These are phyloP conservation scores for Mus caroli DNA, from an alignment of 2,797 vertebrate genomes.

Conservation along the genomic window DNA sequence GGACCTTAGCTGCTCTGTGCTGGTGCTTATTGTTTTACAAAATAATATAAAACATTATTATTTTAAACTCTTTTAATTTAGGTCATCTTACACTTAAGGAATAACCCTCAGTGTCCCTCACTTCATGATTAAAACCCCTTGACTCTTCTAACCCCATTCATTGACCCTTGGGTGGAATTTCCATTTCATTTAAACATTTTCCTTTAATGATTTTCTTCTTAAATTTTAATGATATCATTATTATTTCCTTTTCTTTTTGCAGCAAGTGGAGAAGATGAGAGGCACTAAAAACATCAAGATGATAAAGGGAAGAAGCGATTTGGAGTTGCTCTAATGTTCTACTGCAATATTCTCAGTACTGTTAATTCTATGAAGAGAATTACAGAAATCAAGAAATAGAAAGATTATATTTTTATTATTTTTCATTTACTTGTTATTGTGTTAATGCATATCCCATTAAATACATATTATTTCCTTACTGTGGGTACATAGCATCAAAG, in stretches of 20 bases:
- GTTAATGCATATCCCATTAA: not conserved
- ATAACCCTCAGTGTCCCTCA: not conserved
- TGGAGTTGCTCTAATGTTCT: not conserved
- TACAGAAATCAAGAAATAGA: constrained; percentile 36
- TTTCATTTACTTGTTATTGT: constrained; percentile 43
- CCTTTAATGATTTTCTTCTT: constrained; percentile 14
- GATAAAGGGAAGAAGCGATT: not conserved
- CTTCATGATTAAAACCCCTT: not conserved
- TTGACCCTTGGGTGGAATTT: not conserved
- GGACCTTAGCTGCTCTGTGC: not conserved
- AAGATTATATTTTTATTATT: constrained; percentile 40
- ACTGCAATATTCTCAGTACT: not conserved
- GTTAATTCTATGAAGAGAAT: constrained; percentile 34
- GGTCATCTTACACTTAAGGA: not conserved
- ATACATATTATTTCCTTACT: constrained; percentile 1
- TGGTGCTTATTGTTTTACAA: not conserved
- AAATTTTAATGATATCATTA: constrained; percentile 46
- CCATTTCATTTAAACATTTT: constrained; percentile 6
- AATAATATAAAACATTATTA: not conserved
- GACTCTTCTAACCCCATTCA: constrained; percentile 12
- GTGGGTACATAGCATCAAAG: not conserved
- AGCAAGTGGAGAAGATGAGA: constrained; percentile 13
- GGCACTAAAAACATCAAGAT: constrained; percentile 28
- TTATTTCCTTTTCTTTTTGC: constrained; percentile 3
- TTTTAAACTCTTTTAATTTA: constrained; percentile 59